Evolutionary conservation across 2,113 vertebrate genomes (phyloP).

Genomic region (Climacteris rufus): DNA sequence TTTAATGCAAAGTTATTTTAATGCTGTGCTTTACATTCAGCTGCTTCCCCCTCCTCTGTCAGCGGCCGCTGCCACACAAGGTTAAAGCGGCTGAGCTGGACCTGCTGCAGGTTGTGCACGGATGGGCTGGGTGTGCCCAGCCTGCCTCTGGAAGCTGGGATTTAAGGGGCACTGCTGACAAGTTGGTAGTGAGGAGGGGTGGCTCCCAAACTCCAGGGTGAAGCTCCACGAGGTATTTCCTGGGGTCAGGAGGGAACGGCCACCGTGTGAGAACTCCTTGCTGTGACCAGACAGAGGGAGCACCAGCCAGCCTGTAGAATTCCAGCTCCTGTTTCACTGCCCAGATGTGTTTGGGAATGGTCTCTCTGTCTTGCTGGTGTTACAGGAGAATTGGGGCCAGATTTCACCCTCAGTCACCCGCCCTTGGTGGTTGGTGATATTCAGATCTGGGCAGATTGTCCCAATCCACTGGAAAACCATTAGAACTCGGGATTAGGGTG

Average conservation of each 20-base stretch:
- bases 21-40: neutral
- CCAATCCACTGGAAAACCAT: neutral
- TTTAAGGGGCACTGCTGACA: fast-evolving
- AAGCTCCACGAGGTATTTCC: neutral
- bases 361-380: too few species aligned
- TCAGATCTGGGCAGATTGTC: neutral
- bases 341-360: neutral
- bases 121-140: neutral
- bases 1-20: neutral
- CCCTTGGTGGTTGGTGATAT: fast-evolving
- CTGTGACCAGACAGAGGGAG: neutral
- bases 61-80: neutral
- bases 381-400: neutral
- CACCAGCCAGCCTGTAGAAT: fast-evolving
- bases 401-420: neutral
- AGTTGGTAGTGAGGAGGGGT: fast-evolving
- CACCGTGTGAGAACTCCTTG: fast-evolving
- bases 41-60: neutral
- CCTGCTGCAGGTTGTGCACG: neutral
- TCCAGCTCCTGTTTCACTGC: neutral
- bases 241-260: too few species aligned
- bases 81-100: neutral
- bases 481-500: fast-evolving
- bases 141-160: neutral
- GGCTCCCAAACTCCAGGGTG: neutral